Percentiles rank a stretch among this genome's conserved stretches.
Evolutionary conservation across 2,113 vertebrate species (phyloP).

Genomic region (Petrocephalus zakoni): DNA sequence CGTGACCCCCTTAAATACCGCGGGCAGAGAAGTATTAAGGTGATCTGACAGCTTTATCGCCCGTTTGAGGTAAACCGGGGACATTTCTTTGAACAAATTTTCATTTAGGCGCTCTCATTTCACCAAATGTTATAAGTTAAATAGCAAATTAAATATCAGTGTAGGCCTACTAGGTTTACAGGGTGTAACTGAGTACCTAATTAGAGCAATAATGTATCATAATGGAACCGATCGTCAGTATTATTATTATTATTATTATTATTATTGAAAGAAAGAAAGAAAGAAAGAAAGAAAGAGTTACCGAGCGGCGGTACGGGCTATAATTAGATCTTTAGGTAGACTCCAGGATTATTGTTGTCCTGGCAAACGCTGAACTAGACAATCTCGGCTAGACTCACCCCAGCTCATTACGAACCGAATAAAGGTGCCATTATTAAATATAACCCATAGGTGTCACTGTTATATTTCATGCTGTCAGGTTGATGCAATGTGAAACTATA

Average conservation of each 20-base stretch:
- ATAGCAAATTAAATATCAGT: not conserved
- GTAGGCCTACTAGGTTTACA: not conserved
- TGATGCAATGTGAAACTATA: not conserved
- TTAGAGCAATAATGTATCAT: not conserved
- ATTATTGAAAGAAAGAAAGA: not conserved
- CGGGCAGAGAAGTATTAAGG: not conserved
- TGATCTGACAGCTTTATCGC: not conserved
- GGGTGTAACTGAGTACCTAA: not conserved
- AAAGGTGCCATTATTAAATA: not conserved
- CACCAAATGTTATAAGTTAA: not conserved
- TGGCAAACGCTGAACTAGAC: not conserved
- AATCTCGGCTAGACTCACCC: not conserved
- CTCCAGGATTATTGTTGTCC: not conserved
- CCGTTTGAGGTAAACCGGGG: not conserved
- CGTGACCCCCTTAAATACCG: not conserved
- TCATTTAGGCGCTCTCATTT: not conserved
- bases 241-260: not conserved
- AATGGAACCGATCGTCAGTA: not conserved
- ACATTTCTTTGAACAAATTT: not conserved
- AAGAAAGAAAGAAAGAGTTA: not conserved
- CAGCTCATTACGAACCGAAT: not conserved
- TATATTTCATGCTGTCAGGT: not conserved
- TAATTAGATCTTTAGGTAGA: not conserved
- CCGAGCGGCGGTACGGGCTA: not conserved
- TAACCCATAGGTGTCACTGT: conserved; percentile 21